Conservation (phyloP, 2,888 invertebrate species). For the Eupithecia subumbrata region DNA sequence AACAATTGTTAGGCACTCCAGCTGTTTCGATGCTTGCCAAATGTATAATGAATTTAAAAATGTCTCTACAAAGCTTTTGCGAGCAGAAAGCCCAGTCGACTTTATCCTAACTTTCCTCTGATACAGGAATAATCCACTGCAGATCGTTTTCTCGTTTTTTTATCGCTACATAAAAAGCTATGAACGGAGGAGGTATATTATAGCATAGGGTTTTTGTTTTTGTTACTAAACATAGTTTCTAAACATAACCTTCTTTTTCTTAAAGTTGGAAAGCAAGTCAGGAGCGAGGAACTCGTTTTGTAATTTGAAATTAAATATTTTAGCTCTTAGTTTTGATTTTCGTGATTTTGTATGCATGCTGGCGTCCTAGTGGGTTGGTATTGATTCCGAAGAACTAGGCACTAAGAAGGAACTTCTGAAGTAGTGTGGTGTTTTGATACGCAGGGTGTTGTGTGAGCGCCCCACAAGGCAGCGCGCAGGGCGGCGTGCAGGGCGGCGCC, state of each 20-base stretch:
- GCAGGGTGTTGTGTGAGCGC: conserved; percentile 83
- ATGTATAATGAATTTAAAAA: conserved; percentile 14
- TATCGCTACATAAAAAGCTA: conserved; percentile 13
- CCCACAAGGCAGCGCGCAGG: conserved; percentile 85
- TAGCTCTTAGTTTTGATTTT: neutral
- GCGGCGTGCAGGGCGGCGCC: conserved; percentile 79
- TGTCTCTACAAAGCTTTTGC: conserved; percentile 6
- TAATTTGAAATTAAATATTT: neutral
- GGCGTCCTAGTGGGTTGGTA: neutral
- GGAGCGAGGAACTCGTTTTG: neutral
- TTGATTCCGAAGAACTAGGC: neutral
- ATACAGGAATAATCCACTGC: conserved; percentile 11
- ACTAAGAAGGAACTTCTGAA: neutral
- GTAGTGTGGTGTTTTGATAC: conserved; percentile 42
- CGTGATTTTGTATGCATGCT: neutral
- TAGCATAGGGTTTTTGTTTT: neutral
- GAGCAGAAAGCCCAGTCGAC: conserved; percentile 7
- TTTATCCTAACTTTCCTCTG: conserved; percentile 14
- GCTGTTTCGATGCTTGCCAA: conserved; percentile 14
- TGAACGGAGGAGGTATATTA: conserved; percentile 7
- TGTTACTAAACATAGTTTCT: conserved; percentile 8
- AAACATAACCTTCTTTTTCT: neutral
- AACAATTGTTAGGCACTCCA: conserved; percentile 15
- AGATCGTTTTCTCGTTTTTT: conserved; percentile 14
- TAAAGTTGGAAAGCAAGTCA: neutral